Evolutionary conservation across 2,888 invertebrate species (phyloP), one percentile per base, ranked within the genome.

Genomic region (Trypoxylon attenuatum): DNA sequence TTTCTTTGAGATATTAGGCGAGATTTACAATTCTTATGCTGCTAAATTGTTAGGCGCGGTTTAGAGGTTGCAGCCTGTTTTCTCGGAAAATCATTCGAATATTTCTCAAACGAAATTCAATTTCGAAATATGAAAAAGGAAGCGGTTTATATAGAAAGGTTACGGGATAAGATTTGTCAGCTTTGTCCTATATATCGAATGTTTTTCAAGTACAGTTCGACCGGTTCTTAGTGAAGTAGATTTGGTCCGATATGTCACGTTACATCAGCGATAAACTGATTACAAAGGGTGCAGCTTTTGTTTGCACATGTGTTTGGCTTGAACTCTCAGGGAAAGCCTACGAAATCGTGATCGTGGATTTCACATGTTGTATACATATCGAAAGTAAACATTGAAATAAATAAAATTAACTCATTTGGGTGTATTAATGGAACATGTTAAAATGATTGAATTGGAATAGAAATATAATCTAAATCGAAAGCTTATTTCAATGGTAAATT

Each of bases 41-140:
- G n/a, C n/a, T n/a, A n/a, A n/a, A n/a, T n/a, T n/a, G n/a, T n/a
- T 45, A 45, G 23, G 45, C 23, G 15, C 19, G 45, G 45, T 13
- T 33, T 8, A 8, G 5, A 33, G n/a, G 13, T 33, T 33, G n/a
- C 33, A n/a, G 2, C 13, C n/a, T 13, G 5, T 33, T 10, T 10
- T 10, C 33, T 33, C 10, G 6, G 33, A 33, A 33, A 33, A 33
- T 33, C 13, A 13, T 5, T 25, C 8, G 8, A 8, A 25, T 8
- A 33, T 33, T 33, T 4, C 33, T 10, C 13, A n/a, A n/a, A n/a
- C n/a, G n/a, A n/a, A n/a, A n/a, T n/a, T n/a, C n/a, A n/a, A n/a
- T n/a, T n/a, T n/a, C n/a, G n/a, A n/a, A n/a, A n/a, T n/a, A n/a
- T n/a, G n/a, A n/a, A n/a, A n/a, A n/a, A n/a, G n/a, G n/a, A n/a